Evolutionary conservation across 2,113 vertebrate species (phyloP).

Genomic region (Grammomys dolichurus): DNA sequence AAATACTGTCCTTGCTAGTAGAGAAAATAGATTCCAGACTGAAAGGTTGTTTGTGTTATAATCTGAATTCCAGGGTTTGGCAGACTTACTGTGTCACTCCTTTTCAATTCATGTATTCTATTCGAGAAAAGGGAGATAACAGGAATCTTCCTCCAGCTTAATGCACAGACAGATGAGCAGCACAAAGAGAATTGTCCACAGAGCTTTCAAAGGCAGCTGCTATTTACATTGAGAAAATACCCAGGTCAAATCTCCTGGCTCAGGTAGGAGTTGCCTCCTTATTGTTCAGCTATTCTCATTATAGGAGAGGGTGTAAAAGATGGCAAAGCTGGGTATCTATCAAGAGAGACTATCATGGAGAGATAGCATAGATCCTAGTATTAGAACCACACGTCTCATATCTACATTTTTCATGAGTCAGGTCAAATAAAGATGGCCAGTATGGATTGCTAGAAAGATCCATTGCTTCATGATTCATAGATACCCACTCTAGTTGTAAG

Average conservation of each 20-base stretch:
- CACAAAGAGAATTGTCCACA: neutral
- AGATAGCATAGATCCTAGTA: neutral
- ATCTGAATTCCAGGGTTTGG: conserved; percentile 46
- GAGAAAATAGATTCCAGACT: conserved; percentile 43
- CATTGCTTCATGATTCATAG: neutral
- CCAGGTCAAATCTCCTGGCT: neutral
- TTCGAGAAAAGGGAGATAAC: conserved; percentile 41
- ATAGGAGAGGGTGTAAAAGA: neutral
- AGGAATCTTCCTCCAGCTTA: conserved; percentile 36
- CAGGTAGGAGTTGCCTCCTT: neutral
- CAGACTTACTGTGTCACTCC: neutral
- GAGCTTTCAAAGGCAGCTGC: conserved; percentile 47
- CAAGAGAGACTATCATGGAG: neutral
- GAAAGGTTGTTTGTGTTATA: conserved; percentile 27
- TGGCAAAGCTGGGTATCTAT: neutral
- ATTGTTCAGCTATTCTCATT: conserved; percentile 44
- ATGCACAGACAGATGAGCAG: conserved; percentile 30
- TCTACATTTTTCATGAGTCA: neutral
- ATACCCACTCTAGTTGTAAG: neutral
- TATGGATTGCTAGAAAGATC: neutral
- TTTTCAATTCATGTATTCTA: conserved; percentile 48
- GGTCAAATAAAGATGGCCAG: neutral
- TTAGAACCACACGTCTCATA: neutral
- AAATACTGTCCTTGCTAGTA: neutral
- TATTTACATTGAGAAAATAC: conserved; percentile 8